phyloP scores from a whole-genome alignment of 1,140 invertebrate species.

The Yoshiicerus persimilis region DNA sequence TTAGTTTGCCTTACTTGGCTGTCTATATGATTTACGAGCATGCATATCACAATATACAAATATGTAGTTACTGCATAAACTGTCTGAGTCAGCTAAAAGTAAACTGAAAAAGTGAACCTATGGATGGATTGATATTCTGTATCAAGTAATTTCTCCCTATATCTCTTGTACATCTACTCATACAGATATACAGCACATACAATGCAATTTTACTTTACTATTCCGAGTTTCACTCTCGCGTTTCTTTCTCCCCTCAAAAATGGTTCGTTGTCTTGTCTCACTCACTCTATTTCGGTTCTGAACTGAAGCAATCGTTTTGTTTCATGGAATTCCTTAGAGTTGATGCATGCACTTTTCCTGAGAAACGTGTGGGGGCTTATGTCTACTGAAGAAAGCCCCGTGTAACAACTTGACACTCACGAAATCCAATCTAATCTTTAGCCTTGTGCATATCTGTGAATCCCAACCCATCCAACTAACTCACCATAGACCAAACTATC shows the following conservation, averaged over 20 bases:
- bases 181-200: background rate
- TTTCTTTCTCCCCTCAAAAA: constrained; percentile 17
- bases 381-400: constrained; percentile 26
- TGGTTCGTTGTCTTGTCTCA: constrained; percentile 13
- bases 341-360: constrained; percentile 18
- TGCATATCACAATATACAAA: background rate
- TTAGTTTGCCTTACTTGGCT: background rate
- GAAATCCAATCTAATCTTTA: constrained; percentile 41
- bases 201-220: background rate
- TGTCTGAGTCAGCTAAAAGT: background rate
- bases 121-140: constrained; percentile 28
- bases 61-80: background rate
- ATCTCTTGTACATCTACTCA: background rate
- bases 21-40: constrained; percentile 19
- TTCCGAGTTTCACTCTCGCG: background rate
- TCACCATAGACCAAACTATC: background rate
- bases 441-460: constrained; percentile 16
- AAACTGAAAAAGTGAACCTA: background rate
- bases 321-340: constrained; percentile 6
- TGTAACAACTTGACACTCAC: constrained; percentile 40
- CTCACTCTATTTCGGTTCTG: background rate
- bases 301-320: background rate
- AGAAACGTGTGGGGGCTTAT: constrained; percentile 28
- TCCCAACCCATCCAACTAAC: background rate
- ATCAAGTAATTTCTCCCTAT: constrained; percentile 23